Percentiles rank a stretch among this genome's conserved stretches.
Conservation (phyloP, 2,888 invertebrate species). For the Standfussiana lucernea region DNA sequence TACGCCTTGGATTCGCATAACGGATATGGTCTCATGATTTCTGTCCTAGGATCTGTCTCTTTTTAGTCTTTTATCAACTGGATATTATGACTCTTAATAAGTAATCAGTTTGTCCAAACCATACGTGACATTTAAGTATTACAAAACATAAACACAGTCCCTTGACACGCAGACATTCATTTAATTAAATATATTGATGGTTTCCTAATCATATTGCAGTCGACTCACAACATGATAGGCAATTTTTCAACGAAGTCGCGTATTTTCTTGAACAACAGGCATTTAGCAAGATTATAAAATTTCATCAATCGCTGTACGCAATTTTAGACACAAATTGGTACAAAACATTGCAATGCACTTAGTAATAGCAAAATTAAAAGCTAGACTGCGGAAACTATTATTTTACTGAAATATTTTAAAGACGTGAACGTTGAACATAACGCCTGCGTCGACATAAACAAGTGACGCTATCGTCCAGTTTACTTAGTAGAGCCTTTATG, state of each 20-base stretch:
- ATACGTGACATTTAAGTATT: constrained; percentile 36
- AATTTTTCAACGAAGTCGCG: constrained; percentile 28
- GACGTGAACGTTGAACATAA: not conserved
- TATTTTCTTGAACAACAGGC: constrained; percentile 50
- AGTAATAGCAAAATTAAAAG: constrained; percentile 35
- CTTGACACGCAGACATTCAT: constrained; percentile 47
- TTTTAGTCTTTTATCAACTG: not conserved
- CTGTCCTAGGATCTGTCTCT: not conserved
- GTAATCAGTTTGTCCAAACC: not conserved
- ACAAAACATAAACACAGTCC: constrained; percentile 23
- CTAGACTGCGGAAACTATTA: constrained; percentile 32
- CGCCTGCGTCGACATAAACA: not conserved
- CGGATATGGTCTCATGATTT: not conserved
- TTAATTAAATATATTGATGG: constrained; percentile 38
- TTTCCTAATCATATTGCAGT: constrained; percentile 38
- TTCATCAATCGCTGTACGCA: constrained; percentile 59
- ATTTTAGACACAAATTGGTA: constrained; percentile 47
- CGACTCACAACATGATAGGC: constrained; percentile 10
- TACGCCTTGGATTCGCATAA: constrained; percentile 7
- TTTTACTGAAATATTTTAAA: constrained; percentile 34
- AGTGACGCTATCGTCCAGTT: not conserved
- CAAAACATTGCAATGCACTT: constrained; percentile 36
- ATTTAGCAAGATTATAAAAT: constrained; percentile 53
- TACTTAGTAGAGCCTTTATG: not conserved
- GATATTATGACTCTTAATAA: not conserved